Conservation (phyloP, 2,888 invertebrate species). For the Creontiades dilutus region DNA sequence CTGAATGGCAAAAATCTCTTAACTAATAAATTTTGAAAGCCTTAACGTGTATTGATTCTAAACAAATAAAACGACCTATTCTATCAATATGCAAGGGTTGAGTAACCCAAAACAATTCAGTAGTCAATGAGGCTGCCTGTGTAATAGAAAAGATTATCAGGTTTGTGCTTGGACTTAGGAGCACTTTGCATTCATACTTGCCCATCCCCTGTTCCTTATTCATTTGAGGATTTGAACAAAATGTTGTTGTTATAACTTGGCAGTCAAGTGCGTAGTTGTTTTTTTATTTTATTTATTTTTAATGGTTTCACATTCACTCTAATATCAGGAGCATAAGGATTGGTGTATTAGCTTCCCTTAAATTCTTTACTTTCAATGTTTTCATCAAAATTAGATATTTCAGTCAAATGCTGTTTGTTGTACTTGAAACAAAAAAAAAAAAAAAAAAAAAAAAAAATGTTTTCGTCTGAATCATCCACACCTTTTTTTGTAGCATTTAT, state of each 20-base stretch:
- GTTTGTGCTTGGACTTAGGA: neutral
- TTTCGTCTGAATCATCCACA: too few species aligned
- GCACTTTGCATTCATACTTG: conserved; percentile 22
- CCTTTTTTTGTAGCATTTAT: too few species aligned
- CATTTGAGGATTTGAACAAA: neutral
- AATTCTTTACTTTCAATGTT: too few species aligned
- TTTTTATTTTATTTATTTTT: neutral
- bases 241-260: too few species aligned
- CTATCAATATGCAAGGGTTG: neutral
- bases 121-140: conserved; percentile 7
- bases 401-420: too few species aligned
- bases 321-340: neutral
- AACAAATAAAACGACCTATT: neutral
- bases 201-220: conserved; percentile 58
- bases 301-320: neutral
- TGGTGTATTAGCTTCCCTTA: neutral
- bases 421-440: too few species aligned
- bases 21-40: conserved; percentile 2
- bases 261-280: too few species aligned
- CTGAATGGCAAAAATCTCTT: neutral
- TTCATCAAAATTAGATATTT: too few species aligned
- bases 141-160: conserved; percentile 8
- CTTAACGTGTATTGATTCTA: neutral
- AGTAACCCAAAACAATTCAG: neutral
- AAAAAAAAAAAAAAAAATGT: too few species aligned